Conservation (phyloP, 2,113 vertebrate genomes). For the Todiramphus saurophagus region DNA sequence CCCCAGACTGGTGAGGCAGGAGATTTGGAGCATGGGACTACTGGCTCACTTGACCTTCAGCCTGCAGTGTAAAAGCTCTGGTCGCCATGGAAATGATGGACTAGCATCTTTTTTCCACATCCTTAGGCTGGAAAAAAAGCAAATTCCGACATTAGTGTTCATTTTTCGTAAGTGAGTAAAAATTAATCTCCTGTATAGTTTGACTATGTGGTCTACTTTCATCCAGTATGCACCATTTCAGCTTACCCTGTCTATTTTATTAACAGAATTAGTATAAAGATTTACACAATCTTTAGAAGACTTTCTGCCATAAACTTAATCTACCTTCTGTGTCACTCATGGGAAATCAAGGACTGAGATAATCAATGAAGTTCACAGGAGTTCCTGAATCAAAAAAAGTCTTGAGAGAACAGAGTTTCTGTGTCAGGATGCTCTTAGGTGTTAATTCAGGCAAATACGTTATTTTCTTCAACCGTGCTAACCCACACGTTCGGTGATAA, state of each 20-base stretch:
- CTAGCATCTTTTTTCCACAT: background rate
- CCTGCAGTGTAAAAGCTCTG: fast-evolving
- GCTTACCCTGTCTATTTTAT: background rate
- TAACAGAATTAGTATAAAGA: background rate
- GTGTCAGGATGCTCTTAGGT: slow-evolving; percentile 35
- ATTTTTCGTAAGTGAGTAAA: background rate
- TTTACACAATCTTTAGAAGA: background rate
- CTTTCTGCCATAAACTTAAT: slow-evolving; percentile 49
- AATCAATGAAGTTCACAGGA: slow-evolving; percentile 68
- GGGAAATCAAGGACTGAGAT: slow-evolving; percentile 63
- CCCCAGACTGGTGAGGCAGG: background rate
- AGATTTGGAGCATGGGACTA: background rate
- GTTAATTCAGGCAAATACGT: slow-evolving; percentile 59
- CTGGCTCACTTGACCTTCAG: background rate
- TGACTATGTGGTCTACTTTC: background rate
- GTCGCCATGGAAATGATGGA: background rate
- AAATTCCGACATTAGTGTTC: background rate
- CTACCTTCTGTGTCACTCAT: slow-evolving; percentile 65
- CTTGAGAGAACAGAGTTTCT: slow-evolving; percentile 54
- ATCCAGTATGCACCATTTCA: background rate
- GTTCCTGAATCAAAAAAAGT: slow-evolving; percentile 25
- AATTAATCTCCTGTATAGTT: background rate
- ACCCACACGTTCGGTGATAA: background rate
- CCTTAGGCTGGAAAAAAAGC: background rate
- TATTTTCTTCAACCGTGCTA: slow-evolving; percentile 28